phyloP scores from a whole-genome alignment of 2,888 invertebrate species.

The Cheilosia impressa region DNA sequence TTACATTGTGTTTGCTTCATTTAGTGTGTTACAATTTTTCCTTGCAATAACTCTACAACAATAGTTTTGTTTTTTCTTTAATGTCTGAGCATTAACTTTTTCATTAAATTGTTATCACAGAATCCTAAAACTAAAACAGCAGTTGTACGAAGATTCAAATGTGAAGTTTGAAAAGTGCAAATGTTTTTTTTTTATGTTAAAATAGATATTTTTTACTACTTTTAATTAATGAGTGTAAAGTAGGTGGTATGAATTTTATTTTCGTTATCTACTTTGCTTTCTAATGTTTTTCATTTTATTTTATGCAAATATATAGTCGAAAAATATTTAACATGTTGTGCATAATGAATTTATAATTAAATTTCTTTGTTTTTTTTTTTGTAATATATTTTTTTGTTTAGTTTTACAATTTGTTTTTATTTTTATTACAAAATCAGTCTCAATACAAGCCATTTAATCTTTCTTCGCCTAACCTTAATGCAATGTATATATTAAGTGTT shows the following conservation, averaged over 20 bases:
- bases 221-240: constrained; percentile 67
- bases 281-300: constrained; percentile 20
- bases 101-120: constrained; percentile 67
- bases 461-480: constrained; percentile 62
- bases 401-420: constrained; percentile 57
- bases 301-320: constrained; percentile 70
- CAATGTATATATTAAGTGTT: constrained; percentile 23
- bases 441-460: constrained; percentile 80
- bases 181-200: constrained; percentile 22
- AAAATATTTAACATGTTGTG: constrained; percentile 75
- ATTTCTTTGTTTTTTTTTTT: constrained; percentile 34
- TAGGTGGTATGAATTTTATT: constrained; percentile 60
- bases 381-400: constrained; percentile 40
- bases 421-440: constrained; percentile 80
- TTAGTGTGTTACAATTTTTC: neutral
- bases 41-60: neutral
- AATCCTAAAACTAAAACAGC: constrained; percentile 69
- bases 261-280: constrained; percentile 54
- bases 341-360: constrained; percentile 67
- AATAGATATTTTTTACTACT: constrained; percentile 42
- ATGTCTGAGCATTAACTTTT: constrained; percentile 17
- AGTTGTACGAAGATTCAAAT: constrained; percentile 68
- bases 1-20: neutral
- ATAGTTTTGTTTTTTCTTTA: neutral
- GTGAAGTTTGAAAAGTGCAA: constrained; percentile 66